Evolutionary conservation across 2,797 vertebrate genomes (phyloP).

Genomic region (Microctenopoma lineatum): DNA sequence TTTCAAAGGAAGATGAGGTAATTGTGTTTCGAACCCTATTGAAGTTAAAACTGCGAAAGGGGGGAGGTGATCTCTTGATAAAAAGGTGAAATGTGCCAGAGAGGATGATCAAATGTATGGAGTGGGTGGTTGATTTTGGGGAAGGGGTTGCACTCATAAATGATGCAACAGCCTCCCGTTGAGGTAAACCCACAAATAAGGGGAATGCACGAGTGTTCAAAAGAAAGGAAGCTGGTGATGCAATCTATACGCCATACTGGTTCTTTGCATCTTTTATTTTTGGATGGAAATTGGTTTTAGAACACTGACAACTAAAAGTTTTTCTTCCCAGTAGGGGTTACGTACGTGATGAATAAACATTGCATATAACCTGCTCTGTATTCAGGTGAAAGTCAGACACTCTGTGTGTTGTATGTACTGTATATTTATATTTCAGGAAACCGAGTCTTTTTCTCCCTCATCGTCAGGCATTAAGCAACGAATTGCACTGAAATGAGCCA

Average conservation of each 20-base stretch:
- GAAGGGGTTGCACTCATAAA: background rate
- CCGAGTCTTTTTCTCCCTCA: constrained; percentile 4
- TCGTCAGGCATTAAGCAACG: constrained; percentile 9
- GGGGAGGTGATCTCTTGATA: constrained; percentile 36
- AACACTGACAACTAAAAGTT: background rate
- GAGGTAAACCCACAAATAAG: constrained; percentile 53
- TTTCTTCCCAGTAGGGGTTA: background rate
- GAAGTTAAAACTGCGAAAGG: constrained; percentile 61
- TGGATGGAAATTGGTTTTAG: constrained; percentile 12
- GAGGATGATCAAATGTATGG: constrained; percentile 28
- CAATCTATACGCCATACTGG: constrained; percentile 25
- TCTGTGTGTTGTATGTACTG: background rate
- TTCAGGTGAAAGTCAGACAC: background rate
- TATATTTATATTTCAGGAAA: constrained; percentile 24
- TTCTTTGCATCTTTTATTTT: constrained; percentile 9
- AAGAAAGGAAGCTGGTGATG: constrained; percentile 43
- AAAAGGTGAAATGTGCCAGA: constrained; percentile 49
- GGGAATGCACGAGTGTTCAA: constrained; percentile 35
- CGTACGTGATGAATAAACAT: background rate
- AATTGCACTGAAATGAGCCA: constrained; percentile 10
- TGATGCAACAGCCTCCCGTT: constrained; percentile 48
- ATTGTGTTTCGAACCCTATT: constrained; percentile 67
- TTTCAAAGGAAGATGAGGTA: constrained; percentile 65
- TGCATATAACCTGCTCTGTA: background rate
- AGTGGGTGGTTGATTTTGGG: constrained; percentile 18